Percentiles rank a stretch among this genome's conserved stretches.
Conservation (phyloP, 2,888 invertebrate species). For the Liodrosophila aerea region DNA sequence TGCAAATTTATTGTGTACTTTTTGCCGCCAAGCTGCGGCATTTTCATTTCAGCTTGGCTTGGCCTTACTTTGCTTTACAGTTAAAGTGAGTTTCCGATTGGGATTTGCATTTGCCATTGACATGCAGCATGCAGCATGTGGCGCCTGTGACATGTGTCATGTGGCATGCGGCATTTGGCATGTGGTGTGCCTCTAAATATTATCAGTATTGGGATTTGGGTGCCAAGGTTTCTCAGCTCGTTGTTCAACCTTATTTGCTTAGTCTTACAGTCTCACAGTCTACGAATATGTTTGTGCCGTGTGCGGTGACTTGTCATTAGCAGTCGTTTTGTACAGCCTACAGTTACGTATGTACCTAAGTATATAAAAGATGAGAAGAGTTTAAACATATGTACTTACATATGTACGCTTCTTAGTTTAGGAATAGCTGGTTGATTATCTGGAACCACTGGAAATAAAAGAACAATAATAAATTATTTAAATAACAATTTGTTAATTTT, state of each 20-base stretch:
- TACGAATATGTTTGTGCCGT: constrained; percentile 21
- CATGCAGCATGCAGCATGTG: constrained; percentile 9
- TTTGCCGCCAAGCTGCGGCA: constrained; percentile 67
- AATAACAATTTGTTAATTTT: too few relatives aligned
- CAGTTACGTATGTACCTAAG: too few relatives aligned
- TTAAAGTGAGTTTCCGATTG: constrained; percentile 57
- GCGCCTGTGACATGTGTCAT: constrained; percentile 48
- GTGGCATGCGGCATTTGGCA: background rate
- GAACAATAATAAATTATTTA: too few relatives aligned
- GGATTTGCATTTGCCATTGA: constrained; percentile 65
- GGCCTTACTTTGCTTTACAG: constrained; percentile 21
- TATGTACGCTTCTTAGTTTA: too few relatives aligned
- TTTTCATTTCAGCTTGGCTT: constrained; percentile 44
- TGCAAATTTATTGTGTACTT: constrained; percentile 75
- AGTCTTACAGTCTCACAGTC: background rate
- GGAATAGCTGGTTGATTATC: too few relatives aligned
- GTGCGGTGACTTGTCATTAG: constrained; percentile 60
- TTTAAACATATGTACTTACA: background rate
- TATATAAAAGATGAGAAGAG: too few relatives aligned
- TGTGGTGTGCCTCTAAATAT: constrained; percentile 1
- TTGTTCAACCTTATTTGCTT: constrained; percentile 13
- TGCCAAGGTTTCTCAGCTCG: constrained; percentile 54
- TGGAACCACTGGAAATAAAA: too few relatives aligned
- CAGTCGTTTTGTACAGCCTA: constrained; percentile 69
- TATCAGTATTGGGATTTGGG: constrained; percentile 54